phyloP scores from a whole-genome alignment of 2,888 invertebrate species.

The Andrena bucephala region DNA sequence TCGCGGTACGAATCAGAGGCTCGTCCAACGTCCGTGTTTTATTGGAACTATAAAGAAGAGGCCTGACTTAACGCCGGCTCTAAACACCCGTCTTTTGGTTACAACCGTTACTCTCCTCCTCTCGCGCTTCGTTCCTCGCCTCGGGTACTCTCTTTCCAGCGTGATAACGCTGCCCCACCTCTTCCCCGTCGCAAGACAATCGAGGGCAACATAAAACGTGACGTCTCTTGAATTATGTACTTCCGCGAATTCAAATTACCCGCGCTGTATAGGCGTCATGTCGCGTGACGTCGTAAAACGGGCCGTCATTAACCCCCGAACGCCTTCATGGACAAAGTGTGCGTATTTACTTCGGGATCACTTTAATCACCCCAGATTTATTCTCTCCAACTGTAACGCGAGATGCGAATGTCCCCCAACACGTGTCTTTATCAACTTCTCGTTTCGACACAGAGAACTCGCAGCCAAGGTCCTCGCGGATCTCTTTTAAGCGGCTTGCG shows the following conservation, averaged over 20 bases:
- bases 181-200: background rate
- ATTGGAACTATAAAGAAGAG: slow-evolving; percentile 57
- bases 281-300: slow-evolving; percentile 55
- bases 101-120: background rate
- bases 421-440: background rate
- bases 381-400: background rate
- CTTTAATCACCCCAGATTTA: background rate
- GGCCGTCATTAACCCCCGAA: slow-evolving; percentile 53
- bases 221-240: slow-evolving; percentile 32
- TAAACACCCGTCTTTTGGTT: slow-evolving; percentile 48
- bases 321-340: background rate
- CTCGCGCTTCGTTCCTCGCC: background rate
- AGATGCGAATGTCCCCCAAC: background rate
- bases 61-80: slow-evolving; percentile 44
- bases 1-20: slow-evolving; percentile 33
- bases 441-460: background rate
- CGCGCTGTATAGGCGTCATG: slow-evolving; percentile 37
- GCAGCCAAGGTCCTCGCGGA: background rate
- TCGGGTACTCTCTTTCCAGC: background rate
- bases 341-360: slow-evolving; percentile 3
- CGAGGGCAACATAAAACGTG: slow-evolving; percentile 43
- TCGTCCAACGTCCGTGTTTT: slow-evolving; percentile 50
- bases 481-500: background rate
- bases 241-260: slow-evolving; percentile 58
- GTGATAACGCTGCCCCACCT: background rate